phyloP scores from a whole-genome alignment of 2,888 invertebrate species.

The Aethes cnicana region DNA sequence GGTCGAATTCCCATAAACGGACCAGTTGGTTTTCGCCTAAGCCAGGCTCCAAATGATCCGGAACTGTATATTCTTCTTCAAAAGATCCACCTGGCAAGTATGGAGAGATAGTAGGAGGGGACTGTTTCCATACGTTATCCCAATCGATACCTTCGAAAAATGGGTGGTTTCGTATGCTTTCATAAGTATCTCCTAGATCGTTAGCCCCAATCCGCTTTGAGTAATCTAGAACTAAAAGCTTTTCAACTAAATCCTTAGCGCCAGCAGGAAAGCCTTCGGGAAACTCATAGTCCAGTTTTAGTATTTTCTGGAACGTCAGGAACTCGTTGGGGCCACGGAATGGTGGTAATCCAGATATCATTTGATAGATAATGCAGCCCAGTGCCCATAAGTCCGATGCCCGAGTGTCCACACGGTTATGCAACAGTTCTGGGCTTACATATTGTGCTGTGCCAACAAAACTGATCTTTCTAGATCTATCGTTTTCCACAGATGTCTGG shows the following conservation, averaged over 20 bases:
- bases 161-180: conserved; percentile 91
- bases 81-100: conserved; percentile 88
- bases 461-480: conserved; percentile 86
- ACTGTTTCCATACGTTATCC: conserved; percentile 88
- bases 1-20: conserved; percentile 87
- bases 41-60: conserved; percentile 92
- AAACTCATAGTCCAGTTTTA: conserved; percentile 94
- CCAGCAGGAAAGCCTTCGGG: conserved; percentile 94
- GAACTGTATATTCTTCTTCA: conserved; percentile 87
- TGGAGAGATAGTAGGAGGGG: conserved; percentile 91
- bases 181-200: conserved; percentile 87
- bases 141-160: conserved; percentile 94
- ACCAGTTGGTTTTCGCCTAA: conserved; percentile 91
- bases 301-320: conserved; percentile 97
- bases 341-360: conserved; percentile 96
- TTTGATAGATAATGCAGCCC: conserved; percentile 98
- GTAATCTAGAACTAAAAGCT: conserved; percentile 92
- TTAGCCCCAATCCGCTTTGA: conserved; percentile 90
- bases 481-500: conserved; percentile 52
- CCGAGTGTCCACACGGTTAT: conserved; percentile 87
- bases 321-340: conserved; percentile 97
- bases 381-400: conserved; percentile 98
- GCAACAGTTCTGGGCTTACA: conserved; percentile 97
- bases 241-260: conserved; percentile 94
- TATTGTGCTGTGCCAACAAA: conserved; percentile 99